A percentile compares a stretch with the other conserved stretches of the same genome.
Conservation (phyloP, 2,888 invertebrate genomes). For the Tortricodes alternella region DNA sequence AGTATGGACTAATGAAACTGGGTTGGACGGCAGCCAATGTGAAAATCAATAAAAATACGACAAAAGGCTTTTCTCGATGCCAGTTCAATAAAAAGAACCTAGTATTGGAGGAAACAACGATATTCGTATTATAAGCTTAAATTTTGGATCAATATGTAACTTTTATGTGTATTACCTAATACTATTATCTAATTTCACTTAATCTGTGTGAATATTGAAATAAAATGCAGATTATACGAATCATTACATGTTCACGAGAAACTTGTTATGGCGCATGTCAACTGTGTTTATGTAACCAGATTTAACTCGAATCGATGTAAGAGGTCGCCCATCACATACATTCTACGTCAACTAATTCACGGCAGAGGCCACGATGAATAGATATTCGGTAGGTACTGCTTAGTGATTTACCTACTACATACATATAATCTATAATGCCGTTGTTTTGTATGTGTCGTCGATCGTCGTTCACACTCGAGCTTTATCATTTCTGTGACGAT, state of each 20-base stretch:
- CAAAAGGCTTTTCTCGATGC: not conserved
- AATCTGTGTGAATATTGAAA: conserved; percentile 21
- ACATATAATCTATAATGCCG: no score
- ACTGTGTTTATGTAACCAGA: conserved; percentile 20
- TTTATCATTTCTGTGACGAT: no score
- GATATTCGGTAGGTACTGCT: no score
- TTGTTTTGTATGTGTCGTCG: no score
- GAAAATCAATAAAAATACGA: conserved; percentile 5
- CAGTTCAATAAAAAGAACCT: not conserved
- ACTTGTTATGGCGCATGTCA: conserved; percentile 9
- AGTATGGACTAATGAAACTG: no score
- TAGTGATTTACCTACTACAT: no score
- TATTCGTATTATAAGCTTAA: no score
- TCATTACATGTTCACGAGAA: conserved; percentile 6
- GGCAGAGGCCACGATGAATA: not conserved
- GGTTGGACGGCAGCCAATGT: conserved; percentile 15
- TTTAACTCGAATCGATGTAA: not conserved
- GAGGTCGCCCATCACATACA: conserved; percentile 2
- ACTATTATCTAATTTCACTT: conserved; percentile 14
- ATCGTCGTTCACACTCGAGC: no score
- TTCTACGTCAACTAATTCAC: not conserved
- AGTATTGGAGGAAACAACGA: no score
- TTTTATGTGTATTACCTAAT: conserved; percentile 1
- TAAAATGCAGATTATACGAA: conserved; percentile 6
- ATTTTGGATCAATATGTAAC: not conserved